A percentile compares a stretch with the other conserved stretches of the same genome.
Evolutionary conservation across 2,113 vertebrate genomes (phyloP).

Genomic region (Turnix velox): DNA sequence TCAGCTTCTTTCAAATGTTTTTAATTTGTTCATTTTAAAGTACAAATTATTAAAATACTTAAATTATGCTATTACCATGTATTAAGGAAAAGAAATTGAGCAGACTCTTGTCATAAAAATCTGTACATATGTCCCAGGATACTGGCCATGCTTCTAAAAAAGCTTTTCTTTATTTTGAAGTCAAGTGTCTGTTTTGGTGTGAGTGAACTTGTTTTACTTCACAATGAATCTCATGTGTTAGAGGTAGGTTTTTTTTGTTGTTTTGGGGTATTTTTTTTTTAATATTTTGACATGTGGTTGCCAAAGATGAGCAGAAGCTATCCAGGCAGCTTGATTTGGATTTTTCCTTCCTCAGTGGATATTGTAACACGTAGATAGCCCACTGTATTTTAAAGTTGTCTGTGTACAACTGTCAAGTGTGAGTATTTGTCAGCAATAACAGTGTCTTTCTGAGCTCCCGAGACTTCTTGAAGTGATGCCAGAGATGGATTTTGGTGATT

Average conservation of each 20-base stretch:
- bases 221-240: neutral
- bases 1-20: neutral
- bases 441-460: neutral
- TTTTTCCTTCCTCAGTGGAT: neutral
- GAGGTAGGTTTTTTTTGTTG: neutral
- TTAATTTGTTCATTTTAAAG: neutral
- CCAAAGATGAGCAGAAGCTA: neutral
- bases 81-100: neutral
- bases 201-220: neutral
- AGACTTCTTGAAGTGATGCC: constrained; percentile 25
- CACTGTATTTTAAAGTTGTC: neutral
- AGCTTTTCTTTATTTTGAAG: neutral
- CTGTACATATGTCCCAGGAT: neutral
- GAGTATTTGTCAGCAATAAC: neutral
- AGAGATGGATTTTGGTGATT: constrained; percentile 29
- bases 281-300: neutral
- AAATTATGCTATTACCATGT: neutral
- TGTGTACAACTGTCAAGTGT: neutral
- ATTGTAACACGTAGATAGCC: neutral
- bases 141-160: neutral
- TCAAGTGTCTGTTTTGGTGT: neutral
- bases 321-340: neutral
- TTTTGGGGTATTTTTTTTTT: neutral
- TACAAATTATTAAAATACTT: neutral
- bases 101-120: neutral